Evolutionary conservation across 1,140 invertebrate genomes (phyloP), one percentile per base, ranked within the genome.

Genomic region (Saccostrea glomerata): DNA sequence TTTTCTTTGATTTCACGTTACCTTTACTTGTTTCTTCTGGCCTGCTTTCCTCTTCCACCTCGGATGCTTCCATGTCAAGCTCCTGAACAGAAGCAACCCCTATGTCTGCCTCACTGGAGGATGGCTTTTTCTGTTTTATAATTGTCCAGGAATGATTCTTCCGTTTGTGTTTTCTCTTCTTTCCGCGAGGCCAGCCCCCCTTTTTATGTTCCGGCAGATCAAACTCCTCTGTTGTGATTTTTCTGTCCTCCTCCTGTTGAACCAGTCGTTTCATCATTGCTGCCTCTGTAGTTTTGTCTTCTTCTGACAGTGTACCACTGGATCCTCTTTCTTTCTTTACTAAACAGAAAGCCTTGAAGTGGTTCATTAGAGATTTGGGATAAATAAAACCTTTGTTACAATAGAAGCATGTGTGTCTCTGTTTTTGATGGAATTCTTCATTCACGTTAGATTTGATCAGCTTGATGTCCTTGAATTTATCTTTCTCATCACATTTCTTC

Each of bases 401-500:
- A 83, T 93, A 93, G 12, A 90, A 82, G 87, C 93, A 93, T 0
- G 60, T 87, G 82, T 92, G 92, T 83, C 90, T 91, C n/a, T 87
- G 88, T 58, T 90, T 90, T 15, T 86, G 60, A 86, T 88, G 84
- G 47, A 90, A 88, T 70, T 30, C 73, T 47, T 87, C 86, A 85
- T 88, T 90, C 0, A 89, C 84, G 85, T 88, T 90, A 13, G 89
- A 90, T 70, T 90, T 90, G 63, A 91, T 91, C 25, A 91, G 89
- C 73, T 92, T 91, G 84, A 92, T 86, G 85, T 91, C 92, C 82
- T 92, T 91, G 20, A 94, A 90, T 82, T 92, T 93, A 3, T 94
- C 93, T 56, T 91, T 92, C 13, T 91, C 90, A 55, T 87, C 89
- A 91, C 94, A 94, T 82, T 93, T 92, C n/a, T 89, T 91, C 17